phyloP scores from a whole-genome alignment of 2,113 vertebrate genomes.

The Ictalurus furcatus region DNA sequence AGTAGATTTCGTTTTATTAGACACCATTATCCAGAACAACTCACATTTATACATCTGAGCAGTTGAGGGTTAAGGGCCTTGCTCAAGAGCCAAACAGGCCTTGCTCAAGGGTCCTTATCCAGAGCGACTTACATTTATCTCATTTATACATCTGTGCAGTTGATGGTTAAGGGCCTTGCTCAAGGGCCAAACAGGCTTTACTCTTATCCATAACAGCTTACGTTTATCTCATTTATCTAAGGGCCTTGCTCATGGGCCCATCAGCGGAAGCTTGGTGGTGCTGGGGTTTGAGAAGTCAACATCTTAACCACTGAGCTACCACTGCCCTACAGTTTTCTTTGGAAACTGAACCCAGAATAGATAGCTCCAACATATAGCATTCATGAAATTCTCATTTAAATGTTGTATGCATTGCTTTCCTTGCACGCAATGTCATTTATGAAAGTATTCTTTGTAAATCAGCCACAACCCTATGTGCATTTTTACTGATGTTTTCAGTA shows the following conservation, averaged over 20 bases:
- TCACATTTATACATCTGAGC: not conserved
- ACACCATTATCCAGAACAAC: not conserved
- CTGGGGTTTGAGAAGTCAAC: not conserved
- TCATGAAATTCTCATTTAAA: not conserved
- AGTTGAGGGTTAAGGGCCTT: too few species aligned
- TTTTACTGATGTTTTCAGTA: not conserved
- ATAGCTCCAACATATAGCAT: not conserved
- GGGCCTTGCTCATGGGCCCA: not conserved
- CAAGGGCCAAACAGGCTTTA: too few species aligned
- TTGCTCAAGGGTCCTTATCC: too few species aligned
- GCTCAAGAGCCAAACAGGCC: too few species aligned
- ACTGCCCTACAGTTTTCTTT: not conserved
- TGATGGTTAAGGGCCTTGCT: not conserved
- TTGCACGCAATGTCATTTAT: not conserved
- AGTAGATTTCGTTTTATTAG: not conserved
- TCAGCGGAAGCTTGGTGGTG: not conserved
- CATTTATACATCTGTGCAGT: too few species aligned
- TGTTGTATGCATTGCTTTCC: not conserved
- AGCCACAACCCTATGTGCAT: not conserved
- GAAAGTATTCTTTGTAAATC: not conserved
- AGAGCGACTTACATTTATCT: not conserved
- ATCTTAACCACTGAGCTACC: not conserved
- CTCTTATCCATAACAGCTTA: not conserved
- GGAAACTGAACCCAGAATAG: too few species aligned
- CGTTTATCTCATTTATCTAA: not conserved